Percentiles rank a stretch among this genome's conserved stretches.
phyloP scores from a whole-genome alignment of 2,113 vertebrate genomes.

The Platysteira castanea region DNA sequence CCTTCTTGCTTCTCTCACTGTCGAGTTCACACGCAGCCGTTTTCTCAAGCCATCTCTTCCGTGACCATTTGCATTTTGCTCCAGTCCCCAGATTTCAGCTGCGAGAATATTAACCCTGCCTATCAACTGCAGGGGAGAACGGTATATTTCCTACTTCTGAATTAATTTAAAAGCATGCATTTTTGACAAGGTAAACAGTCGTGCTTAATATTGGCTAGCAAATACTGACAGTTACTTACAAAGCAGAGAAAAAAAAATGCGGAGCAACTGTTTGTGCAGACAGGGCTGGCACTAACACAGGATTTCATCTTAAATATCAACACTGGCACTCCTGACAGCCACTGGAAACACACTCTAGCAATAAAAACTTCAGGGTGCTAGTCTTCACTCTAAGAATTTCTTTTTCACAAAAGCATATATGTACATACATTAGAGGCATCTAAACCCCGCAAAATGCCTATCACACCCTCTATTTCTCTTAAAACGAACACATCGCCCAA shows the following conservation, averaged over 20 bases:
- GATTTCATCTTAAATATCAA: neutral
- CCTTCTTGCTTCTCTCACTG: neutral
- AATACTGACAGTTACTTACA: neutral
- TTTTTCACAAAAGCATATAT: neutral
- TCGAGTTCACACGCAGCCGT: neutral
- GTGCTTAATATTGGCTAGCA: neutral
- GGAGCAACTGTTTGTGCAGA: neutral
- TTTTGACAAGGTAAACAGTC: conserved; percentile 33
- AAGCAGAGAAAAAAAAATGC: neutral
- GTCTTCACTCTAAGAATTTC: neutral
- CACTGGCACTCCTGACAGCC: neutral
- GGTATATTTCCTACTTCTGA: neutral
- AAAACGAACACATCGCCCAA: neutral
- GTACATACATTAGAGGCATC: neutral
- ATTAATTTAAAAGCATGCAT: neutral
- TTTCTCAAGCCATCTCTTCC: neutral
- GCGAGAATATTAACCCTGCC: conserved; percentile 1
- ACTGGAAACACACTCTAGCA: neutral
- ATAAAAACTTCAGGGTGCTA: neutral
- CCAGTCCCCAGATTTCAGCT: neutral
- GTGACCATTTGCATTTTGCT: conserved; percentile 28
- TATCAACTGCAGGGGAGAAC: neutral
- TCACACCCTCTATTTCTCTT: neutral
- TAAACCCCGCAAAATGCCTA: neutral
- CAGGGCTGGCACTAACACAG: neutral